phyloP scores from a whole-genome alignment of 2,888 invertebrate genomes.

The Atrina japonica region DNA sequence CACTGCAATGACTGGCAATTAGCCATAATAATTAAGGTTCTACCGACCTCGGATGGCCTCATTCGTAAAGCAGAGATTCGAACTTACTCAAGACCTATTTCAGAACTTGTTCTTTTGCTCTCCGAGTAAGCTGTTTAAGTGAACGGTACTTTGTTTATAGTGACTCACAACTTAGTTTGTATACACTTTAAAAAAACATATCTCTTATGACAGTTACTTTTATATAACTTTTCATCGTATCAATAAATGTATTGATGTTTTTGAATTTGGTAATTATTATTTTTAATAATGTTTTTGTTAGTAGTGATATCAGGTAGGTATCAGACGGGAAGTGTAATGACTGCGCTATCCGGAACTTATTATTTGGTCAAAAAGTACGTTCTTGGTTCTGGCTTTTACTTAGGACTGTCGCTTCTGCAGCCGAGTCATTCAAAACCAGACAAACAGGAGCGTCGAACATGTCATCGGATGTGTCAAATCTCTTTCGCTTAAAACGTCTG shows the following conservation, averaged over 20 bases:
- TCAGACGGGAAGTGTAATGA: slow-evolving; percentile 10
- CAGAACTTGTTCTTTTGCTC: background rate
- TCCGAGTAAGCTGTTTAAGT: slow-evolving; percentile 1
- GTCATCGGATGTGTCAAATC: too few species aligned
- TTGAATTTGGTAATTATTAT: background rate
- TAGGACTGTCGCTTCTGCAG: too few species aligned
- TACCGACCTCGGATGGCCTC: background rate
- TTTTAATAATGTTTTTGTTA: background rate
- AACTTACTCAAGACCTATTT: slow-evolving; percentile 3
- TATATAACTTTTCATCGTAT: too few species aligned
- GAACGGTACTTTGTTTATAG: too few species aligned
- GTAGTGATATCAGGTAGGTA: slow-evolving; percentile 9
- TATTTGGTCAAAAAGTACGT: too few species aligned
- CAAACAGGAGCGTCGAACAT: too few species aligned
- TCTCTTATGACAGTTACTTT: too few species aligned
- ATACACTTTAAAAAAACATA: too few species aligned
- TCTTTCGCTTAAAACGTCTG: too few species aligned
- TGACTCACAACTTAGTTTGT: too few species aligned
- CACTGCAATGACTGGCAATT: slow-evolving; percentile 7
- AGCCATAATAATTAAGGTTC: slow-evolving; percentile 4
- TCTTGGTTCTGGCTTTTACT: too few species aligned
- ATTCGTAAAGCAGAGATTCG: slow-evolving; percentile 3
- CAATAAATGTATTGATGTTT: background rate
- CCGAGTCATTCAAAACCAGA: too few species aligned
- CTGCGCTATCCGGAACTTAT: background rate